Percentiles rank a stretch among this genome's conserved stretches.
Evolutionary conservation across 2,797 vertebrate species (phyloP).

Genomic region (Zenarchopterus dispar): DNA sequence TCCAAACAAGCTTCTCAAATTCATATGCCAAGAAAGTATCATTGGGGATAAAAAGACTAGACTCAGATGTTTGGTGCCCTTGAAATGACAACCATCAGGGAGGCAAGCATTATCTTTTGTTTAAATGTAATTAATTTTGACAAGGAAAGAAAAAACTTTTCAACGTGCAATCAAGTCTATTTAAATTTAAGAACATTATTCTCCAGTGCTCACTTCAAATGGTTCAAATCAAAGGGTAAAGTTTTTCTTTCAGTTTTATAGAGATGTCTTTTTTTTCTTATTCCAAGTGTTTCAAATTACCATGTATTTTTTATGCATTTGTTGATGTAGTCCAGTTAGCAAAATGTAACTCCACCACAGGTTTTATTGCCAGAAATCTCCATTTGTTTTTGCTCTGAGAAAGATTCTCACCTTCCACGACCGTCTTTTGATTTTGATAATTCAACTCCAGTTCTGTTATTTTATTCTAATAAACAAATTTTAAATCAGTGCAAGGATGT

Average conservation of each 20-base stretch:
- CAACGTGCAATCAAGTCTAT: not conserved
- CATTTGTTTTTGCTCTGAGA: not conserved
- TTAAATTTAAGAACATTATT: not conserved
- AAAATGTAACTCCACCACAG: not conserved
- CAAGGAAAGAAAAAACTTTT: not conserved
- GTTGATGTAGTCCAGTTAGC: not conserved
- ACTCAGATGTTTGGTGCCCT: constrained; percentile 13
- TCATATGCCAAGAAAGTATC: not conserved
- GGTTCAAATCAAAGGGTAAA: not conserved
- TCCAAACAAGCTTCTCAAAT: not conserved
- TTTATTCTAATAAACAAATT: not conserved
- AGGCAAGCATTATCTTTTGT: not conserved
- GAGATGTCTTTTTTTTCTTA: not conserved
- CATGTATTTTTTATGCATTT: not conserved
- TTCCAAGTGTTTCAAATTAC: not conserved
- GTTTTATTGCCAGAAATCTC: not conserved
- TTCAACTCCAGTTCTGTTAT: constrained; percentile 1
- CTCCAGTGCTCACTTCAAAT: not conserved
- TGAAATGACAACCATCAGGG: constrained; percentile 8
- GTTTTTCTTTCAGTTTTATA: constrained; percentile 6
- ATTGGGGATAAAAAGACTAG: not conserved
- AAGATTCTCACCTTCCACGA: not conserved
- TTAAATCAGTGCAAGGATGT: not conserved
- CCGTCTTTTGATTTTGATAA: not conserved
- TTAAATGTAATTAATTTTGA: not conserved